Base-by-base conservation (phyloP, 2,797 vertebrate genomes). In the Helarctos malayanus region DNA sequence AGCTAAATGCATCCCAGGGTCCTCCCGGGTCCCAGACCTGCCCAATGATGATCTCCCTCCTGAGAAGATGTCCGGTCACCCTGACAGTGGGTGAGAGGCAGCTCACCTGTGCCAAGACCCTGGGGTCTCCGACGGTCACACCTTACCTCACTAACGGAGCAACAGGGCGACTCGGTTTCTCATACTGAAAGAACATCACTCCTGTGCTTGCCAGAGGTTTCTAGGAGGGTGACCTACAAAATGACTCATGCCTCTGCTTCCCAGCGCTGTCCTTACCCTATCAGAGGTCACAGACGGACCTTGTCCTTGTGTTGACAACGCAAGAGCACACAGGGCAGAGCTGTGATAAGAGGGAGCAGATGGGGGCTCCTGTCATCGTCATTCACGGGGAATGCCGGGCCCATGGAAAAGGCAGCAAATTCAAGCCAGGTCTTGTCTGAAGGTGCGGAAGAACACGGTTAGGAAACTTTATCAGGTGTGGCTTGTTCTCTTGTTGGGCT, bases 231-330 rank as follows among this genome's bases (percentile, higher is more conserved):
- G 29, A 32, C 13, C 0, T 3, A 13, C n/a, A 23, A 57, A 29
- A 32, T 71, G 35, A 78, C 25, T 27, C 2, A 1, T 1, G 12
- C 5, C 27, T 45, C n/a, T 7, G 15, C 19, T 49, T 75, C 27
- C 12, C 29, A 4, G 4, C 0, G 2, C 7, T 3, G 18, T 5
- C 3, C 27, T 13, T 11, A 12, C 49, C 18, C 29, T 23, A 3
- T 3, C 11, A 35, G 52, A 54, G 41, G 38, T 14, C 3, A 54
- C 0, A 3, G 41, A 54, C 0, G 6, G 16, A 38, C 4, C 10
- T 1, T 11, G 4, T 23, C 11, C 15, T 61, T 8, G 5, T 68
- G 45, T 1, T 1, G 29, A 13, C 1, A 16, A 80, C 29, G 21
- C 10, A 0, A 0, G 12, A 12, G 59, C 32, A 35, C 0, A 0